phyloP scores from a whole-genome alignment of 2,888 invertebrate species.

The Andrena haemorrhoa region DNA sequence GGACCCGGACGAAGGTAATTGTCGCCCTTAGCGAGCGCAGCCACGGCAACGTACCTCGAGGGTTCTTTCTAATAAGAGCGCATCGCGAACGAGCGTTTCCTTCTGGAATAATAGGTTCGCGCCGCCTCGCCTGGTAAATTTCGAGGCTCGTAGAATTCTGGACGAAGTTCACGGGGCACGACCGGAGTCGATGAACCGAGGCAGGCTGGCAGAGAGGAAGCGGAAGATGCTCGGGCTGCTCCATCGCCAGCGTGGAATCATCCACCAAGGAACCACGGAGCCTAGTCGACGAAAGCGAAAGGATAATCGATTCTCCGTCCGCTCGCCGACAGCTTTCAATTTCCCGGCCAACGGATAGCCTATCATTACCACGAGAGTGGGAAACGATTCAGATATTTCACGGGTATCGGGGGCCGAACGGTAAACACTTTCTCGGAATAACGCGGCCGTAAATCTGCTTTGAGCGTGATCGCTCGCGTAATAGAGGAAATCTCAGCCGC shows the following conservation, averaged over 20 bases:
- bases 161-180: background rate
- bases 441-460: constrained; percentile 24
- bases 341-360: constrained; percentile 20
- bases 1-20: constrained; percentile 69
- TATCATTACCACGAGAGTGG: constrained; percentile 31
- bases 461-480: constrained; percentile 5
- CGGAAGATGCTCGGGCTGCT: background rate
- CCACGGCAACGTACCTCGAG: constrained; percentile 50
- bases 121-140: constrained; percentile 22
- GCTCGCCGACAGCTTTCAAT: constrained; percentile 43
- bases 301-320: constrained; percentile 32
- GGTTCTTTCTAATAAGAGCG: constrained; percentile 59
- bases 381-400: constrained; percentile 39
- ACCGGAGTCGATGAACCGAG: background rate
- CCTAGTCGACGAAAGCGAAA: constrained; percentile 23
- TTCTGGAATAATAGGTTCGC: constrained; percentile 10
- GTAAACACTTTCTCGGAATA: constrained; percentile 28
- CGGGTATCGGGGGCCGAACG: constrained; percentile 11
- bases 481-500: constrained; percentile 14
- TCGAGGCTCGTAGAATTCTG: constrained; percentile 3
- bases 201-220: background rate
- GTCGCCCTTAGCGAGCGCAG: constrained; percentile 59
- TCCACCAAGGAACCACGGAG: background rate
- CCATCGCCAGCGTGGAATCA: background rate
- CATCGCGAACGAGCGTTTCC: constrained; percentile 41